Percentiles rank a stretch among this genome's conserved stretches.
phyloP scores from a whole-genome alignment of 2,888 invertebrate genomes.

The Stratiomys singularior region DNA sequence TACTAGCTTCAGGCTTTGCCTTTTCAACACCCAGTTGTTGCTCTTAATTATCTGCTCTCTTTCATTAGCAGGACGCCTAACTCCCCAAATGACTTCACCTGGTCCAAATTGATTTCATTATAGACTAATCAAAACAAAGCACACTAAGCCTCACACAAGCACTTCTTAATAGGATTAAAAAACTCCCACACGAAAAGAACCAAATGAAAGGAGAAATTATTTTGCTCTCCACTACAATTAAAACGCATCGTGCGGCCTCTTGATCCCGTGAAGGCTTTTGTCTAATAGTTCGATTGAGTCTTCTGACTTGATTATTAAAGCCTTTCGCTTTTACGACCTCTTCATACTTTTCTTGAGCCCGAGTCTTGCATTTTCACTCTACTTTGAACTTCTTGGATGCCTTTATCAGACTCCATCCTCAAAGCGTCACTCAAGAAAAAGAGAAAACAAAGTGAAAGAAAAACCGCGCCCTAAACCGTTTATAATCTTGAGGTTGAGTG shows the following conservation, averaged over 20 bases:
- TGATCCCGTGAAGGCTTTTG: not conserved
- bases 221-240: not conserved
- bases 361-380: not conserved
- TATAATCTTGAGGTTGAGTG: conserved; percentile 32
- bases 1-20: too few species aligned
- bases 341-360: not conserved
- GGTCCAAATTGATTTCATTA: not conserved
- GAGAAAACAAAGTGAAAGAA: not conserved
- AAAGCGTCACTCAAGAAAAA: not conserved
- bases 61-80: too few species aligned
- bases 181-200: too few species aligned
- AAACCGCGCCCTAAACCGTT: conserved; percentile 1
- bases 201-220: not conserved
- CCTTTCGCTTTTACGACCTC: not conserved
- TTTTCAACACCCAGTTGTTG: too few species aligned
- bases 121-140: too few species aligned
- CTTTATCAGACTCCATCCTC: not conserved
- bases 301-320: not conserved
- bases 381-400: too few species aligned
- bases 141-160: too few species aligned
- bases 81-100: not conserved
- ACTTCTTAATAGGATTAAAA: too few species aligned
- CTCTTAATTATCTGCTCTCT: too few species aligned
- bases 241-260: conserved; percentile 2
- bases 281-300: not conserved